Conservation (phyloP, 1,140 invertebrate genomes). For the Ooceraea biroi region DNA sequence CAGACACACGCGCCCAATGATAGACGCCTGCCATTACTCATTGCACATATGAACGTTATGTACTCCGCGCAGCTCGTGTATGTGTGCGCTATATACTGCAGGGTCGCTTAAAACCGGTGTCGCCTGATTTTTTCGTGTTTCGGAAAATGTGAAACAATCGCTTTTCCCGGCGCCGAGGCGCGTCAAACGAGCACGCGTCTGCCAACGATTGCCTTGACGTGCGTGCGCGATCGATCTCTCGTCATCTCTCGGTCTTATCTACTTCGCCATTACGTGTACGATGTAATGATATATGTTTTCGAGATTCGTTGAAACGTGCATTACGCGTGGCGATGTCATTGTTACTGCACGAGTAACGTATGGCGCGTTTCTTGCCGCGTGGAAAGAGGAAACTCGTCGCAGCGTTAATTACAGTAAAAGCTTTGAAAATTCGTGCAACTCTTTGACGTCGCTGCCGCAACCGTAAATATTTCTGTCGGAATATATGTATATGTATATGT, state of each 20-base stretch:
- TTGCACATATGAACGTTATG: conserved; percentile 72
- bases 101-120: conserved; percentile 22
- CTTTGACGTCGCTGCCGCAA: conserved; percentile 48
- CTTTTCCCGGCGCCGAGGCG: not conserved
- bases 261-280: no score
- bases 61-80: conserved; percentile 61
- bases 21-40: conserved; percentile 80
- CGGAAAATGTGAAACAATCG: conserved; percentile 49
- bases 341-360: not conserved
- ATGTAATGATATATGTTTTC: not conserved
- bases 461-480: conserved; percentile 44
- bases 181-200: not conserved
- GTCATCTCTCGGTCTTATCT: not conserved
- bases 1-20: conserved; percentile 75
- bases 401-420: conserved; percentile 65
- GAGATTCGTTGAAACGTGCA: not conserved
- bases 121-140: conserved; percentile 55
- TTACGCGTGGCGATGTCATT: not conserved
- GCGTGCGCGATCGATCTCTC: conserved; percentile 13
- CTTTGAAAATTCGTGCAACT: conserved; percentile 50
- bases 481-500: no score
- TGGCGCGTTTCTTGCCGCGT: not conserved
- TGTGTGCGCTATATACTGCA: conserved; percentile 23
- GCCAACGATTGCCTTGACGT: conserved; percentile 5
- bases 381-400: conserved; percentile 49